Evolutionary conservation across 2,888 invertebrate species (phyloP).

Genomic region (Timema cristinae): DNA sequence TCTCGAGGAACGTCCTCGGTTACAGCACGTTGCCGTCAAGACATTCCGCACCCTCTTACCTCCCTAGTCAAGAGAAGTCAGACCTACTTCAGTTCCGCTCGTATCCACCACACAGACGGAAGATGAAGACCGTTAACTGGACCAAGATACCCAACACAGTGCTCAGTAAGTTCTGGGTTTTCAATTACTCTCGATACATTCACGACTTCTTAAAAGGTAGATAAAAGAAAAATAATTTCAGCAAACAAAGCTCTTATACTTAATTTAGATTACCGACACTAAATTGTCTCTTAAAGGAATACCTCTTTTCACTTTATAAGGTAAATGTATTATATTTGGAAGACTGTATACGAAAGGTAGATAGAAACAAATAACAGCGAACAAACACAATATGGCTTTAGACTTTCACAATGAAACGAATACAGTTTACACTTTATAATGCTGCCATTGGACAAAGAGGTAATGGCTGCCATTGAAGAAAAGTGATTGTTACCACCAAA

Average conservation of each 20-base stretch:
- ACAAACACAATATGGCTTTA: no score
- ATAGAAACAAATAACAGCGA: no score
- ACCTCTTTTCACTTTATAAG: no score
- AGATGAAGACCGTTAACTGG: conserved; percentile 50
- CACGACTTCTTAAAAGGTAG: not conserved
- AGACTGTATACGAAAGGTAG: no score
- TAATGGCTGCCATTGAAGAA: no score
- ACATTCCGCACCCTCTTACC: not conserved
- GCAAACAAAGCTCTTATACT: not conserved
- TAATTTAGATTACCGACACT: no score
- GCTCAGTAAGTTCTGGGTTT: conserved; percentile 31
- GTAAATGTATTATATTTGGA: no score
- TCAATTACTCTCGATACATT: not conserved
- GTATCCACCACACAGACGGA: conserved; percentile 43
- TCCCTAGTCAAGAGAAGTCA: not conserved
- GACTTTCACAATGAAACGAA: no score
- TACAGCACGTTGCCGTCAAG: not conserved
- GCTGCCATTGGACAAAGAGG: no score
- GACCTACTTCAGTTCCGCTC: conserved; percentile 30
- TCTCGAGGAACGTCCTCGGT: conserved; percentile 3
- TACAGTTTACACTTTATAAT: no score
- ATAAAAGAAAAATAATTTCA: not conserved
- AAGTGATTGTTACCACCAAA: no score
- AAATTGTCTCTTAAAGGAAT: no score
- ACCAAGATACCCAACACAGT: conserved; percentile 38